These are phyloP conservation scores for Ylistrum balloti DNA, from an alignment of 1,140 invertebrate genomes.

Conservation along the genomic window DNA sequence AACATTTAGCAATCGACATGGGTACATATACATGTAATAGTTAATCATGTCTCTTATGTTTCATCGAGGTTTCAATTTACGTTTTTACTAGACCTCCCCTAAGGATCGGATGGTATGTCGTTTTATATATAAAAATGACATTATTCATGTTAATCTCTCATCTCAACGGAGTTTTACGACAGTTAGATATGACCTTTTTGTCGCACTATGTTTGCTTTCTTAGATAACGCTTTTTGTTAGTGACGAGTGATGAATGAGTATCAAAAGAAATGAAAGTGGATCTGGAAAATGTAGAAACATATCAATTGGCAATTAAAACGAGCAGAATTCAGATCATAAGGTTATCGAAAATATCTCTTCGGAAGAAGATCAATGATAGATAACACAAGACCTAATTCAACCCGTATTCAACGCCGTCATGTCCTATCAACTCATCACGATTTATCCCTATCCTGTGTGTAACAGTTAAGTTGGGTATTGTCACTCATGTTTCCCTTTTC, in stretches of 20 bases:
- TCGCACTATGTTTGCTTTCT: not conserved
- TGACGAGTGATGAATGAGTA: not conserved
- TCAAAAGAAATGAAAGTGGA: not conserved
- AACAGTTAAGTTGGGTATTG: too few relatives aligned
- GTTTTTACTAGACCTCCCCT: not conserved
- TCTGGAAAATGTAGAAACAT: not conserved
- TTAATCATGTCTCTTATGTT: not conserved
- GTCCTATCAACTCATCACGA: too few relatives aligned
- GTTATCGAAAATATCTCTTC: too few relatives aligned
- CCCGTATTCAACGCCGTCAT: too few relatives aligned
- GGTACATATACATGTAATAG: not conserved
- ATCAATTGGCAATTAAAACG: not conserved
- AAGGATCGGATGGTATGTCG: not conserved
- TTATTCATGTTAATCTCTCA: not conserved
- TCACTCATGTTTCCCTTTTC: too few relatives aligned
- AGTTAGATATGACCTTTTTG: not conserved
- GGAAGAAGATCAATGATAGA: too few relatives aligned
- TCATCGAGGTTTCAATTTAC: not conserved
- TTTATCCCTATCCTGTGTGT: too few relatives aligned
- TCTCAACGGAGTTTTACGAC: constrained; percentile 1
- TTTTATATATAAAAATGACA: not conserved
- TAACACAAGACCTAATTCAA: too few relatives aligned
- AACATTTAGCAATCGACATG: not conserved
- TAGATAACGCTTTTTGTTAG: not conserved
- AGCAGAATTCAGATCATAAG: not conserved